Evolutionary conservation across 2,113 vertebrate genomes (phyloP).

Genomic region (Nothobranchius furzeri): DNA sequence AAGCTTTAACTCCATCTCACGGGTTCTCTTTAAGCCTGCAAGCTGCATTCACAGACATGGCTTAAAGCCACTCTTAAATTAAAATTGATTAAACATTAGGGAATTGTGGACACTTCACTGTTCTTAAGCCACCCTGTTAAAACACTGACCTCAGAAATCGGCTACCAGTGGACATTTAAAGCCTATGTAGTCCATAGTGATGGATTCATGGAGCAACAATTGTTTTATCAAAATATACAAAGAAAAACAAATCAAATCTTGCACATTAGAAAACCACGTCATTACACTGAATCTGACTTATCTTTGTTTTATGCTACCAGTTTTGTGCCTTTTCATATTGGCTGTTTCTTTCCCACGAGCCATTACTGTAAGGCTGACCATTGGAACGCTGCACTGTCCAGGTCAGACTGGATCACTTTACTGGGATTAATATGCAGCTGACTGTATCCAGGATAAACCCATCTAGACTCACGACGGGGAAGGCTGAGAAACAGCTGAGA

Average conservation of each 20-base stretch:
- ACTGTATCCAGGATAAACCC: neutral
- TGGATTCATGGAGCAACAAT: too few species aligned
- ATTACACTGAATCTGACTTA: too few species aligned
- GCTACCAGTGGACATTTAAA: too few species aligned
- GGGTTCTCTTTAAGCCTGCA: conserved; percentile 31
- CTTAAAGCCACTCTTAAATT: conserved; percentile 62
- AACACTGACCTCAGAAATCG: conserved; percentile 13
- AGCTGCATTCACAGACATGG: conserved; percentile 49
- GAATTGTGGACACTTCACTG: conserved; percentile 31
- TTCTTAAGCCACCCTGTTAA: conserved; percentile 35
- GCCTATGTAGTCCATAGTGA: too few species aligned
- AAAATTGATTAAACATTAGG: conserved; percentile 72
- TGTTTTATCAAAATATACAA: too few species aligned
- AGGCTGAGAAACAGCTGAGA: too few species aligned
- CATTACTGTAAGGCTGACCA: conserved; percentile 7
- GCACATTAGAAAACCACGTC: neutral
- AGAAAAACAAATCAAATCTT: neutral
- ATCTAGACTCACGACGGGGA: too few species aligned
- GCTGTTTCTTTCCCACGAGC: neutral
- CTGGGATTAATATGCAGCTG: conserved; percentile 7
- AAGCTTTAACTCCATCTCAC: conserved; percentile 29
- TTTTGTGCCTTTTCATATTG: neutral
- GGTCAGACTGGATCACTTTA: conserved; percentile 10
- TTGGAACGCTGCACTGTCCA: neutral
- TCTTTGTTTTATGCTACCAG: neutral